A percentile compares a stretch with the other conserved stretches of the same genome.
phyloP scores from a whole-genome alignment of 2,113 vertebrate genomes.

The Electrona antarctica region DNA sequence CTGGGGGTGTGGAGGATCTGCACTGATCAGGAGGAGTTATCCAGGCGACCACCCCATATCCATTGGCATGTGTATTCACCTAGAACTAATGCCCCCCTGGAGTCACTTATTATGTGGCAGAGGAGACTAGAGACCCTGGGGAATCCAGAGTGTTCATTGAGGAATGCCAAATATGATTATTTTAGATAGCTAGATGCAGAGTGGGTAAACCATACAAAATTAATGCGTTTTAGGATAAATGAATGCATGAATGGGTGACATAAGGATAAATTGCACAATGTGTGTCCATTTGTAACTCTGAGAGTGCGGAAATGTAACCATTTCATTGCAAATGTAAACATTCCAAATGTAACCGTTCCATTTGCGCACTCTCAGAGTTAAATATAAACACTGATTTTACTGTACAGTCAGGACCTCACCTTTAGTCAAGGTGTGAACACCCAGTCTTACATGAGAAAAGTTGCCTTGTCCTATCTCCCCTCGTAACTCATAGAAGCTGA shows the following conservation, averaged over 20 bases:
- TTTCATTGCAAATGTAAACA: not conserved
- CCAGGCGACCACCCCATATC: constrained; percentile 16
- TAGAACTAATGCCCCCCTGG: not conserved
- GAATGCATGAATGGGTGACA: not conserved
- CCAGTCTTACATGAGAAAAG: constrained; percentile 80
- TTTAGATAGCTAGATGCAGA: no score
- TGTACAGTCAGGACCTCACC: constrained; percentile 56
- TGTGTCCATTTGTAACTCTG: not conserved
- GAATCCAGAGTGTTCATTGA: no score
- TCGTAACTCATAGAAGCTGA: constrained; percentile 80
- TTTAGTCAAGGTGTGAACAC: constrained; percentile 78
- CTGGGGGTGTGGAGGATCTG: constrained; percentile 26
- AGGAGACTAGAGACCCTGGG: no score
- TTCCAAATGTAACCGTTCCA: not conserved
- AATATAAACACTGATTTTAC: no score
- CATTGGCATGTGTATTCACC: constrained; percentile 8
- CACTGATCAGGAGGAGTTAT: constrained; percentile 30
- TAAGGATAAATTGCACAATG: no score
- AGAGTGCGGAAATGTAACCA: not conserved
- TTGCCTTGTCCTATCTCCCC: constrained; percentile 80
- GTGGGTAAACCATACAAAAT: not conserved
- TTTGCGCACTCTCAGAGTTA: no score
- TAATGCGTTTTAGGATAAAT: not conserved
- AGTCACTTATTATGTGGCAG: constrained; percentile 1
- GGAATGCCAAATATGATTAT: no score